Conservation (phyloP, 1,140 invertebrate genomes). For the Tetragonula clypearis region DNA sequence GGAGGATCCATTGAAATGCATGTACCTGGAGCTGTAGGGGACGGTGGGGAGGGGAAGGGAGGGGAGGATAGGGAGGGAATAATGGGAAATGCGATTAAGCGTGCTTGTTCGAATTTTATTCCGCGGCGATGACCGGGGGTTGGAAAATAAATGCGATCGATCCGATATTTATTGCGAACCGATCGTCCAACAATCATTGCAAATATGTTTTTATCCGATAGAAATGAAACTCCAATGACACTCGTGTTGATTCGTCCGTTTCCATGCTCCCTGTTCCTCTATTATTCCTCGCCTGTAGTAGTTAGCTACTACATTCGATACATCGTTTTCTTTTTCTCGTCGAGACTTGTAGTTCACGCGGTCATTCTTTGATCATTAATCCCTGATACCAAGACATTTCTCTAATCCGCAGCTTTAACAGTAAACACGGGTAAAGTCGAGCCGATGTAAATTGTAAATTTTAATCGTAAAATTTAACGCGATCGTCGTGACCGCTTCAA, state of each 20-base stretch:
- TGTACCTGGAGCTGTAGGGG: neutral
- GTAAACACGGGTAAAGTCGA: neutral
- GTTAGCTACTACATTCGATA: neutral
- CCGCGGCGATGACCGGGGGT: neutral
- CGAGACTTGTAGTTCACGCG: neutral
- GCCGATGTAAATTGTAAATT: neutral
- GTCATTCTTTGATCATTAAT: neutral
- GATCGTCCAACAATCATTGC: constrained; percentile 24
- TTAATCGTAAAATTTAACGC: neutral
- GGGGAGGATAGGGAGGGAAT: neutral
- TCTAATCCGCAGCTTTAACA: neutral
- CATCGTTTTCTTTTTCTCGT: neutral
- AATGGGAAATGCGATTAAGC: constrained; percentile 36
- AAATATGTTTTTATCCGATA: constrained; percentile 21
- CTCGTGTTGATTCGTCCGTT: constrained; percentile 1
- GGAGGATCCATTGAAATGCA: neutral
- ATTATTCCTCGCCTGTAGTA: too few species aligned
- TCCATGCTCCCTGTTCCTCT: neutral
- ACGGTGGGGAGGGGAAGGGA: too few species aligned
- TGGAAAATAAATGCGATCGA: constrained; percentile 21
- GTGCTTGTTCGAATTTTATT: constrained; percentile 14
- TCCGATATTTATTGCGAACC: constrained; percentile 20
- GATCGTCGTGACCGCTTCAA: neutral
- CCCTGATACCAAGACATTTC: neutral
- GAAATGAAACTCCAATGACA: constrained; percentile 17